Evolutionary conservation across 2,113 vertebrate species (phyloP).

Genomic region (Geococcyx californianus): DNA sequence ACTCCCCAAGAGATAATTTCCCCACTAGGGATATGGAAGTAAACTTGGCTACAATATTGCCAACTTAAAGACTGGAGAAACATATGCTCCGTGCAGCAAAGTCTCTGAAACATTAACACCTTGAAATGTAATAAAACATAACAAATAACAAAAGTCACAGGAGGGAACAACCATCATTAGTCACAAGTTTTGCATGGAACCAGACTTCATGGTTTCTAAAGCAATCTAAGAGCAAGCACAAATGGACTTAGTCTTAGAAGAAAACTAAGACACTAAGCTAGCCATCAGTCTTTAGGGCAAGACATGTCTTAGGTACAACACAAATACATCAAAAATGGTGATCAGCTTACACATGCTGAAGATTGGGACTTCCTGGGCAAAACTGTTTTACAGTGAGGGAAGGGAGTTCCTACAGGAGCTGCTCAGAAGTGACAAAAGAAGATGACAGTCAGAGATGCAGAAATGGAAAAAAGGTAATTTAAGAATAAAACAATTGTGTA

Average conservation of each 20-base stretch:
- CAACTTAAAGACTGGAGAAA: neutral
- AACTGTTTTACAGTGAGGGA: neutral
- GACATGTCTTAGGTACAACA: neutral
- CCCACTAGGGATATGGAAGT: neutral
- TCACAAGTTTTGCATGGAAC: neutral
- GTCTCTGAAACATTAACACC: neutral
- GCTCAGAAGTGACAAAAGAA: neutral
- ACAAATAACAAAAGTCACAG: neutral
- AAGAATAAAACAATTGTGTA: neutral
- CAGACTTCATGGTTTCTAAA: neutral
- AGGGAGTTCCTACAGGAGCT: neutral
- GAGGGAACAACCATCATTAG: neutral
- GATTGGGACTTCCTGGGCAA: neutral
- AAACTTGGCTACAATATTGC: neutral
- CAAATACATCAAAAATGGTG: accelerated
- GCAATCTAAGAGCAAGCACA: neutral
- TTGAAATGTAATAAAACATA: neutral
- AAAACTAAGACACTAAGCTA: neutral
- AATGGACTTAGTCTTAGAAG: neutral
- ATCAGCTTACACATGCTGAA: neutral
- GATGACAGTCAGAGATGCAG: neutral
- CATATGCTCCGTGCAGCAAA: neutral
- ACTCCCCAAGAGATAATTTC: neutral
- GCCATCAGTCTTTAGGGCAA: neutral
- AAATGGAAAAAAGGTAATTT: neutral